These are phyloP conservation scores for Onychomys torridus DNA, from an alignment of 2,797 vertebrate species.

Conservation along the genomic window DNA sequence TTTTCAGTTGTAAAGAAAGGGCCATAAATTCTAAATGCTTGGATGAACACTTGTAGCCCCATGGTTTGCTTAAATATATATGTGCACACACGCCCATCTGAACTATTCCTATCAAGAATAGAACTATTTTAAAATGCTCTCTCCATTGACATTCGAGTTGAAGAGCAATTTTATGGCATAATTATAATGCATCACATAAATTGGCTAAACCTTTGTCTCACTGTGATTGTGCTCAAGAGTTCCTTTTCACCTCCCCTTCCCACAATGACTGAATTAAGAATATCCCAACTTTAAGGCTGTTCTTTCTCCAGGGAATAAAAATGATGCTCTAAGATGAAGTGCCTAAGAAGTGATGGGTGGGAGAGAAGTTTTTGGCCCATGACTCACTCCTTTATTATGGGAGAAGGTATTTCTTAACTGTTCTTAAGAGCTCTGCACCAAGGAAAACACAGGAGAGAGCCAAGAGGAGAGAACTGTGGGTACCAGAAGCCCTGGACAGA, in stretches of 20 bases:
- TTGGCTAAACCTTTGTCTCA: constrained; percentile 86
- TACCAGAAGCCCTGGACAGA: not conserved
- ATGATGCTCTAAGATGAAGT: constrained; percentile 53
- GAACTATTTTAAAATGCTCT: constrained; percentile 84
- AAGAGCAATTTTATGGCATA: constrained; percentile 87
- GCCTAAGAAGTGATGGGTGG: constrained; percentile 64
- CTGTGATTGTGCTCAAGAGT: constrained; percentile 81
- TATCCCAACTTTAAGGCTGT: constrained; percentile 72
- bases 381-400: constrained; percentile 74
- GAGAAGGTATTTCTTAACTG: constrained; percentile 50
- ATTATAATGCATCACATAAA: constrained; percentile 86
- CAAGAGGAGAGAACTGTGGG: not conserved
- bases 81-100: not conserved
- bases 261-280: constrained; percentile 79
- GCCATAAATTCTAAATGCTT: constrained; percentile 50
- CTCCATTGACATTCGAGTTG: constrained; percentile 85
- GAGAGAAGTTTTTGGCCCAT: constrained; percentile 68
- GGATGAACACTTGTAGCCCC: constrained; percentile 73
- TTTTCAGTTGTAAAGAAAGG: constrained; percentile 17
- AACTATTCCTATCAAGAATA: constrained; percentile 82
- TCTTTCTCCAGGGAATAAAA: constrained; percentile 75
- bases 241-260: constrained; percentile 82
- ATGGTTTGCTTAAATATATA: constrained; percentile 70
- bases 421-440: constrained; percentile 63
- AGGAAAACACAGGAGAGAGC: not conserved